A percentile compares a stretch with the other conserved stretches of the same genome.
phyloP scores from a whole-genome alignment of 2,113 vertebrate species.

The Dolichotis patagonum region DNA sequence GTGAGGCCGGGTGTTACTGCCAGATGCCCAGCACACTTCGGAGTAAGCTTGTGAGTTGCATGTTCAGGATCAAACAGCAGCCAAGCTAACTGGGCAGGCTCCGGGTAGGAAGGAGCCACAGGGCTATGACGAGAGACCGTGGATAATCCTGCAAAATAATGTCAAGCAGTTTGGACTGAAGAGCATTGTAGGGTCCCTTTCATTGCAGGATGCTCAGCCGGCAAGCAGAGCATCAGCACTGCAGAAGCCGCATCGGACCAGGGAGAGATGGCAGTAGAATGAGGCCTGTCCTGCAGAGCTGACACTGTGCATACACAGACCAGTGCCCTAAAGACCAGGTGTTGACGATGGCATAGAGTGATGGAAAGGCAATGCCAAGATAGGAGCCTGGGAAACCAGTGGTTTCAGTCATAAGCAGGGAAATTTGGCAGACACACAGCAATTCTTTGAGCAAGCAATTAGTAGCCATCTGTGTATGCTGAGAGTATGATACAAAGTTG shows the following conservation, averaged over 20 bases:
- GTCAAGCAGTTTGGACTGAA: neutral
- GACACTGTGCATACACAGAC: neutral
- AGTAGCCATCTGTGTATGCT: neutral
- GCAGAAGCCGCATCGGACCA: neutral
- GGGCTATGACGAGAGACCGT: neutral
- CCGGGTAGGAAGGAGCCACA: neutral
- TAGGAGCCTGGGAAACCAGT: neutral
- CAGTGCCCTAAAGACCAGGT: neutral
- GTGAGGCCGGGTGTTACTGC: neutral
- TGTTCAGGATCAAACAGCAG: neutral
- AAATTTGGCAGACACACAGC: neutral
- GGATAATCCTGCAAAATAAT: neutral
- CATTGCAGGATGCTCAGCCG: neutral
- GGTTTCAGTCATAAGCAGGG: neutral
- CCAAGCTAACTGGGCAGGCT: neutral
- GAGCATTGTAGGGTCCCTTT: neutral
- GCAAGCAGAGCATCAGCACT: neutral
- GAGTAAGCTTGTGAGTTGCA: neutral
- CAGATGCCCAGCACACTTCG: neutral
- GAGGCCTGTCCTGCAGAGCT: neutral
- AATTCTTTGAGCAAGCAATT: neutral
- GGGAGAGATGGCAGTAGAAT: neutral
- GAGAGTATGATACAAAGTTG: accelerated
- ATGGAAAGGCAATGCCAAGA: neutral
- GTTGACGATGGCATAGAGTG: neutral